Conservation (phyloP, 1,140 invertebrate genomes). For the Lepidurus apus region DNA sequence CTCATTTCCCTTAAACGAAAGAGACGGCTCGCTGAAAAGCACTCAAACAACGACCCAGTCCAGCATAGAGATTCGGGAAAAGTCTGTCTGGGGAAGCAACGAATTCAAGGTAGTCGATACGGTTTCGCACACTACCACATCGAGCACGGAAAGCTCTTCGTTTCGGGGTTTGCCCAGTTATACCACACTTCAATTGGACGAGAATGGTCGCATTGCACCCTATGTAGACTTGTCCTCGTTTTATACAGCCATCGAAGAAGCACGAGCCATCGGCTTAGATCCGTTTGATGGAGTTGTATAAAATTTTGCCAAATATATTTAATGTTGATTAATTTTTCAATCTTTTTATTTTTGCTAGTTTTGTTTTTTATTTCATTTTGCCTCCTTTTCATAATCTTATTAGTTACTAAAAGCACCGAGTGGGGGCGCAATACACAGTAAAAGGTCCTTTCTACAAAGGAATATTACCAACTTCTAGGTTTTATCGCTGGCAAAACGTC, state of each 20-base stretch:
- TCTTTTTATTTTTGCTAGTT: too few species aligned
- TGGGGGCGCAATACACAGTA: too few species aligned
- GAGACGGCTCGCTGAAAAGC: slow-evolving; percentile 41
- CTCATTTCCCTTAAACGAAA: slow-evolving; percentile 60
- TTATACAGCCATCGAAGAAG: slow-evolving; percentile 65
- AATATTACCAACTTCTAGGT: too few species aligned
- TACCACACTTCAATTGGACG: slow-evolving; percentile 47
- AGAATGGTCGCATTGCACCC: slow-evolving; percentile 61
- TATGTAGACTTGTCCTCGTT: slow-evolving; percentile 83
- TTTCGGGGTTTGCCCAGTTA: slow-evolving; percentile 28
- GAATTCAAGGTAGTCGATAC: slow-evolving; percentile 20
- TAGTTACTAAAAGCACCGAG: too few species aligned
- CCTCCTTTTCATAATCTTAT: too few species aligned
- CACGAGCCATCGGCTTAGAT: slow-evolving; percentile 37
- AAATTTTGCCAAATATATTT: neutral
- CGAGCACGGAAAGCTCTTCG: slow-evolving; percentile 36
- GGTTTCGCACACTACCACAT: slow-evolving; percentile 38
- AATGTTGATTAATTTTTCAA: neutral
- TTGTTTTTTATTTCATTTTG: too few species aligned
- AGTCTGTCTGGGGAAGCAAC: neutral
- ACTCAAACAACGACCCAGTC: slow-evolving; percentile 44
- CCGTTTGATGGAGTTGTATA: slow-evolving; percentile 26
- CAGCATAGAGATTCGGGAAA: neutral
- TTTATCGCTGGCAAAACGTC: too few species aligned
- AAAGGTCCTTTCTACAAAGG: too few species aligned